Conservation (phyloP, 1,140 invertebrate species). For the Drosophila navojoa region DNA sequence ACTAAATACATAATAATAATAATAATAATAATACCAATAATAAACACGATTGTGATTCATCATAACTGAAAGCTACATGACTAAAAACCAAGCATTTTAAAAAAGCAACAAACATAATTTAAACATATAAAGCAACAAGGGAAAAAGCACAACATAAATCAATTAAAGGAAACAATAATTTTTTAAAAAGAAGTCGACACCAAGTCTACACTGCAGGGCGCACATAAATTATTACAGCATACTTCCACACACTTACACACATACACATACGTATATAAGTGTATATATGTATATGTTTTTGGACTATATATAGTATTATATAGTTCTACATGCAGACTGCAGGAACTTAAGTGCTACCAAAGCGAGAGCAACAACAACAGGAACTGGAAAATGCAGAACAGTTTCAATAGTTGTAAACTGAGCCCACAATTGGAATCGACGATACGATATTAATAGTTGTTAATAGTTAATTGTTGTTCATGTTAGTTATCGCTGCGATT, state of each 20-base stretch:
- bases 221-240: slow-evolving; percentile 50
- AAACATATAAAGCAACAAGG: slow-evolving; percentile 25
- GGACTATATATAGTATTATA: slow-evolving; percentile 11
- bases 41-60: slow-evolving; percentile 71
- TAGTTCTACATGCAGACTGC: slow-evolving; percentile 22
- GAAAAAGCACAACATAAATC: slow-evolving; percentile 52
- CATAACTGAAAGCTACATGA: slow-evolving; percentile 48
- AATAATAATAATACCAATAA: slow-evolving; percentile 45
- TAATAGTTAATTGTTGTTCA: slow-evolving; percentile 28
- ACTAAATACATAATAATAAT: slow-evolving; percentile 26
- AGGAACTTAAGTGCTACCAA: slow-evolving; percentile 62
- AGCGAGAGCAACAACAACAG: slow-evolving; percentile 14
- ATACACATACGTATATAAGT: slow-evolving; percentile 19
- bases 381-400: slow-evolving; percentile 19
- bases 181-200: slow-evolving; percentile 33
- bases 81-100: slow-evolving; percentile 47
- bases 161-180: slow-evolving; percentile 82
- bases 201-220: slow-evolving; percentile 5
- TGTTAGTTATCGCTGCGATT: slow-evolving; percentile 34
- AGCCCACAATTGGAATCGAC: slow-evolving; percentile 6
- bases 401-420: slow-evolving; percentile 18
- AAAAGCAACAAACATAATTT: slow-evolving; percentile 12
- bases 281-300: slow-evolving; percentile 4
- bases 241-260: background rate
- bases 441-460: slow-evolving; percentile 12